Base-by-base conservation (phyloP, 2,888 invertebrate species). In the Tiphia femorata region DNA sequence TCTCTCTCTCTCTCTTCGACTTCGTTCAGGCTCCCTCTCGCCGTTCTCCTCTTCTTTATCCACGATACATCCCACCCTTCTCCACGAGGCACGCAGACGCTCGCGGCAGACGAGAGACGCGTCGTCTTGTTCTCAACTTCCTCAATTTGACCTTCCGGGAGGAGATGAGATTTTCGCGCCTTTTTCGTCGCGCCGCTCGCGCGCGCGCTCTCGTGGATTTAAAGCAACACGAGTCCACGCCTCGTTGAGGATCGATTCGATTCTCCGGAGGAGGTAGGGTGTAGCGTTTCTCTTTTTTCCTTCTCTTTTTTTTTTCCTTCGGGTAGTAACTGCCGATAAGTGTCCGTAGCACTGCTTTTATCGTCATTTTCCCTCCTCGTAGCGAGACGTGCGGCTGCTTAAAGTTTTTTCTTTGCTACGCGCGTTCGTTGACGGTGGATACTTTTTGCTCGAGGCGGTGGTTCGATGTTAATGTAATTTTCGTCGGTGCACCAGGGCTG, bases 81-180 rank as follows among this genome's bases (percentile, higher is more conserved):
- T 43, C 33, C 20, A 30, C 23, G n/a, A n/a, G 27, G 12, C 33
- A 14, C 33, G 58, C 64, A 70, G 74, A 72, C 72, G 70, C 57
- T 71, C 58, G 67, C 62, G 62, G 60, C 58, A 73, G 63, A 71
- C 73, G 64, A 61, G 55, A 38, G 57, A 41, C 65, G 65, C 70
- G 25, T 5, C 25, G 64, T 67, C 66, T 61, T 68, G 72, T 73
- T 73, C 73, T 73, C 74, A 73, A 73, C 74, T 74, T 72, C 74
- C 68, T 73, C 58, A 50, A 67, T 67, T 63, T 57, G 48, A 43
- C 56, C 70, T 68, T 68, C 68, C 68, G 70, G 67, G 25, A 17
- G 8, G 27, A 16, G 21, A 41, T 37, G 17, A 33, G 44, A 55
- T 50, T 49, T 47, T 57, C 50, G 21, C 17, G 27, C 33, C 29